phyloP scores from a whole-genome alignment of 2,113 vertebrate genomes.

The Patagioenas fasciata region DNA sequence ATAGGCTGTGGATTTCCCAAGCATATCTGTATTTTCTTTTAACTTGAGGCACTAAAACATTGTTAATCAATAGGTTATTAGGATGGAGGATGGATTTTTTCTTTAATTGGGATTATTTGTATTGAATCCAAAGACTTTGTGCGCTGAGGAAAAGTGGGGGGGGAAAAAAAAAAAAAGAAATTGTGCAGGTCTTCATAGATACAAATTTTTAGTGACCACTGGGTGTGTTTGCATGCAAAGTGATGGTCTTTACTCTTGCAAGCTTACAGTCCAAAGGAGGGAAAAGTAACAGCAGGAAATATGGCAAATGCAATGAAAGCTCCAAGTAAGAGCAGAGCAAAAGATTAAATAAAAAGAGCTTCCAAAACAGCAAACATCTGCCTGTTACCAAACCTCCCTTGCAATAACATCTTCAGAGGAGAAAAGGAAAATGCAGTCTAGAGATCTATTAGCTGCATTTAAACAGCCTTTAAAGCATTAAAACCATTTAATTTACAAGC shows the following conservation, averaged over 20 bases:
- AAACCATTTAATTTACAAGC: neutral
- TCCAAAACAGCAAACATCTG: neutral
- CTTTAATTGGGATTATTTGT: neutral
- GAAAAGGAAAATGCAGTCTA: neutral
- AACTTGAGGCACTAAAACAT: neutral
- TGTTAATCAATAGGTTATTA: neutral
- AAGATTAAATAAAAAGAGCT: neutral
- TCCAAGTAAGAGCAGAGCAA: neutral
- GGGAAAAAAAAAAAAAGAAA: no score
- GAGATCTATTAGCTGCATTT: neutral
- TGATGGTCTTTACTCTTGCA: neutral
- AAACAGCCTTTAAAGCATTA: neutral
- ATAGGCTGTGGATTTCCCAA: neutral
- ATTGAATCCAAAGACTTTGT: neutral
- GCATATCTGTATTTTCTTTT: neutral
- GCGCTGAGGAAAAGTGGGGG: neutral
- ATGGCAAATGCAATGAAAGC: neutral
- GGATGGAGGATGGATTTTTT: accelerated
- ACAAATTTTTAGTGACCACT: neutral
- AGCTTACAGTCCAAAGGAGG: neutral
- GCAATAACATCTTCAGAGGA: neutral
- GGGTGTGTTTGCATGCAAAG: neutral
- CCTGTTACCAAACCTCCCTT: neutral
- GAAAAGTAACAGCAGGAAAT: neutral
- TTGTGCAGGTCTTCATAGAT: neutral